Evolutionary conservation across 2,888 invertebrate species (phyloP), one percentile per base, ranked within the genome.

Genomic region (Drosophila kambysellisi): DNA sequence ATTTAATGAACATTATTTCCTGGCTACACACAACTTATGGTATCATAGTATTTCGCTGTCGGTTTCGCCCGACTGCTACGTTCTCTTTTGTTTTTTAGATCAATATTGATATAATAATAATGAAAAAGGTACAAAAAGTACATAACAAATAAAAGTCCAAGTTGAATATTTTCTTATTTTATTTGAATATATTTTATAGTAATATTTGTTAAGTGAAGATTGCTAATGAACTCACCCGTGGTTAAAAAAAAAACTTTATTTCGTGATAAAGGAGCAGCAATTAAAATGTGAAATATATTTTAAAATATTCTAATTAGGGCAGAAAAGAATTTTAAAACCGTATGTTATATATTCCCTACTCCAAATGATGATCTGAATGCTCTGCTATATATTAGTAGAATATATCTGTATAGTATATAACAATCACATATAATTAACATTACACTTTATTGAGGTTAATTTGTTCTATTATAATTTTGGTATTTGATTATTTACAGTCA

Each of bases 391-490:
- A 46, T 46, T 46, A 43, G 4, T 15, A 7, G 4, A 46, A 25
- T 25, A 46, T 7, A 7, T 15, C 20, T 46, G 8, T 25, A 8
- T 20, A 20, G 41, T 20, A 46, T 12, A 56, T 15, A 37, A 32
- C 8, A 50, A 43, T 33, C 39, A 37, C 32, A 35, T 59, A 54
- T 48, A 73, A 57, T 67, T 83, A 70, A 63, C 68, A 41, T 59
- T 70, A 77, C 58, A 68, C 32, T 81, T 83, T 81, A 83, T 83
- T 74, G 71, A 69, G 57, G 62, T 71, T 83, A 67, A 54, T 54
- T 69, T 64, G 29, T 60, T 74, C 65, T 74, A 61, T 73, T 73
- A 70, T 65, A 54, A 74, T 74, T 74, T 46, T 20, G 50, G 81
- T 66, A 67, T 53, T 74, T 37, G 52, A 60, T 65, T 81, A 83